phyloP scores from a whole-genome alignment of 2,797 vertebrate genomes.

The Sebastes itinus region DNA sequence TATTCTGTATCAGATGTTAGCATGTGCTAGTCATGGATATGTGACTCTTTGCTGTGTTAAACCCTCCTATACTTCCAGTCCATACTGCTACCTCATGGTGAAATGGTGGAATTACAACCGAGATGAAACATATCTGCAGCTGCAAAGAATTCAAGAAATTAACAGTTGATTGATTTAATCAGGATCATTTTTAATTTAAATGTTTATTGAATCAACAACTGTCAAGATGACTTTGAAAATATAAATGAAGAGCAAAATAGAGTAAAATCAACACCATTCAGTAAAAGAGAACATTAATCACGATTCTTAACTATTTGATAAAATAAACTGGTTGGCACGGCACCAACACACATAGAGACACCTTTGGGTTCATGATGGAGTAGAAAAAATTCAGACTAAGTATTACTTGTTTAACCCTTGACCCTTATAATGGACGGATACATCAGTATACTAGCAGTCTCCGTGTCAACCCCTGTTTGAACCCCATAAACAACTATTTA shows the following conservation, averaged over 20 bases:
- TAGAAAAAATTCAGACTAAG: not conserved
- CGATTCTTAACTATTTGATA: not conserved
- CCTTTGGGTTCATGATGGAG: slow-evolving; percentile 3
- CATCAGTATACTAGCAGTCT: slow-evolving; percentile 21
- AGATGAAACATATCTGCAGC: not conserved
- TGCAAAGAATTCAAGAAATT: not conserved
- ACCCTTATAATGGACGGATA: slow-evolving; percentile 21
- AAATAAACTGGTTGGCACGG: slow-evolving; percentile 54
- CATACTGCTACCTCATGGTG: slow-evolving; percentile 56
- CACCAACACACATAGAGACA: slow-evolving; percentile 31
- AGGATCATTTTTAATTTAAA: not conserved
- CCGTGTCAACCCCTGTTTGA: slow-evolving; percentile 15
- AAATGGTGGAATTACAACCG: slow-evolving; percentile 40
- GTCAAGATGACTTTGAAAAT: not conserved
- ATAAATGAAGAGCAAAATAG: slow-evolving; percentile 6
- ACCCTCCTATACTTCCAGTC: not conserved
- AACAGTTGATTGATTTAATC: not conserved
- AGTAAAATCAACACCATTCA: slow-evolving; percentile 1
- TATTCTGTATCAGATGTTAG: not conserved
- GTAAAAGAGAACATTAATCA: slow-evolving; percentile 5
- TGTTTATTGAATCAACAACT: slow-evolving; percentile 65
- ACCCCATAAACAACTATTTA: slow-evolving; percentile 37
- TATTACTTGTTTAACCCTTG: slow-evolving; percentile 1
- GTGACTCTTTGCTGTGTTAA: not conserved
- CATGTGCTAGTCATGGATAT: not conserved